Base-by-base conservation (phyloP, 1,140 invertebrate genomes). In the Ruditapes philippinarum region DNA sequence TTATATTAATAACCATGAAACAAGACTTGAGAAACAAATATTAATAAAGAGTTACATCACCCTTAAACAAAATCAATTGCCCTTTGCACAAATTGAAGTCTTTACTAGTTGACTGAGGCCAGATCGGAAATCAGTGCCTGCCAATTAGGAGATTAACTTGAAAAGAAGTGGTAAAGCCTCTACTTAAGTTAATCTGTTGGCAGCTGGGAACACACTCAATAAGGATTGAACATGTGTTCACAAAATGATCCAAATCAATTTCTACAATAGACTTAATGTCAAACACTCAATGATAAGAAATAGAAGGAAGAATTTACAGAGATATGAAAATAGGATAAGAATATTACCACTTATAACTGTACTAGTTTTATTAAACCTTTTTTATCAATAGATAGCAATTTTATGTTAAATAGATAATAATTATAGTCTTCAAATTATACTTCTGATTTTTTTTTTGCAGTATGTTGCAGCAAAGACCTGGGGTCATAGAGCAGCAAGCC, bases 161-260 rank as follows among this genome's bases (percentile, higher is more conserved):
- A 70, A 70, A 70, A 40, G 65, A 36, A 70, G 65, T 40, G 5
- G 28, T 12, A 70, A 70, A 38, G 33, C 33, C 28, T 2, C 25
- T 70, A 70, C 65, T 70, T 70, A 38, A 70, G 36, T 40, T 70
- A 70, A 70, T 70, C 65, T 40, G 11, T 12, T 17, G 28, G 28
- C 65, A 70, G 65, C 65, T 70, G 65, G 25, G 65, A 36, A 4
- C 65, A 36, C 28, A 70, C 65, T 70, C 22, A 40, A 70, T 11
- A 70, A 38, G 65, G 65, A 70, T 70, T 70, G 65, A 70, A 70
- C 65, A 70, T 70, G 65, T 70, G 65, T 40, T 70, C 33, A 36
- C 65, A 36, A 70, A 70, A 40, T 19, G 14, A 65, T 31, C 60
- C 4, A 3, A 65, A 65, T 65, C 60, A 65, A 65, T 65, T 36